A percentile compares a stretch with the other conserved stretches of the same genome.
phyloP scores from a whole-genome alignment of 2,888 invertebrate species.

The Crepidodera aurea region DNA sequence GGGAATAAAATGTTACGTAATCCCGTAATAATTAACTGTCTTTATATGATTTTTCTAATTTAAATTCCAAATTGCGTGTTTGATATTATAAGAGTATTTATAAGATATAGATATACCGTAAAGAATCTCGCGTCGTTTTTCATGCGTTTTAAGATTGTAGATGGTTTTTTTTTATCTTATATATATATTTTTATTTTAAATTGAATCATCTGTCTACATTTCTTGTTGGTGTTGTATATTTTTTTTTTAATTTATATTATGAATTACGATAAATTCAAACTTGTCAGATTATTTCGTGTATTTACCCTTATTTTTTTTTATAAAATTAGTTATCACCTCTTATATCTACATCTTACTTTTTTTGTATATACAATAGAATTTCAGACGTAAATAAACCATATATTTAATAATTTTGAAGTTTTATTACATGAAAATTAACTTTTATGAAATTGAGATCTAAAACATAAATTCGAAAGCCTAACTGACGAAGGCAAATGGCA shows the following conservation, averaged over 20 bases:
- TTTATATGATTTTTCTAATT: slow-evolving; percentile 21
- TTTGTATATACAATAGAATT: slow-evolving; percentile 47
- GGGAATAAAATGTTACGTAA: not conserved
- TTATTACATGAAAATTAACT: too few species aligned
- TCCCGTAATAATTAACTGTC: not conserved
- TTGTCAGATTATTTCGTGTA: slow-evolving; percentile 13
- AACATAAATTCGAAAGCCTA: too few species aligned
- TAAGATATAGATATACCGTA: slow-evolving; percentile 35
- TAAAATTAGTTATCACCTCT: slow-evolving; percentile 39
- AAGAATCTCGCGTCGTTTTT: slow-evolving; percentile 28
- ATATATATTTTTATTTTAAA: not conserved
- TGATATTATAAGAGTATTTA: slow-evolving; percentile 39
- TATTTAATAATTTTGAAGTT: slow-evolving; percentile 37
- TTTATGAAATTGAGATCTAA: too few species aligned
- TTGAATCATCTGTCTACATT: not conserved
- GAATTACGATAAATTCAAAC: too few species aligned
- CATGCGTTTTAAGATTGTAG: not conserved
- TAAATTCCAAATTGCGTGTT: slow-evolving; percentile 39
- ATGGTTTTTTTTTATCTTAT: not conserved
- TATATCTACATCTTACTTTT: slow-evolving; percentile 35
- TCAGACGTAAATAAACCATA: slow-evolving; percentile 47
- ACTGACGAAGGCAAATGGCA: too few species aligned
- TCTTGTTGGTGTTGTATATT: not conserved
- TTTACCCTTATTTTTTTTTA: slow-evolving; percentile 37
- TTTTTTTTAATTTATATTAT: slow-evolving; percentile 3